These are phyloP conservation scores for Scaptomyza flava DNA, from an alignment of 2,888 invertebrate species.

Conservation along the genomic window DNA sequence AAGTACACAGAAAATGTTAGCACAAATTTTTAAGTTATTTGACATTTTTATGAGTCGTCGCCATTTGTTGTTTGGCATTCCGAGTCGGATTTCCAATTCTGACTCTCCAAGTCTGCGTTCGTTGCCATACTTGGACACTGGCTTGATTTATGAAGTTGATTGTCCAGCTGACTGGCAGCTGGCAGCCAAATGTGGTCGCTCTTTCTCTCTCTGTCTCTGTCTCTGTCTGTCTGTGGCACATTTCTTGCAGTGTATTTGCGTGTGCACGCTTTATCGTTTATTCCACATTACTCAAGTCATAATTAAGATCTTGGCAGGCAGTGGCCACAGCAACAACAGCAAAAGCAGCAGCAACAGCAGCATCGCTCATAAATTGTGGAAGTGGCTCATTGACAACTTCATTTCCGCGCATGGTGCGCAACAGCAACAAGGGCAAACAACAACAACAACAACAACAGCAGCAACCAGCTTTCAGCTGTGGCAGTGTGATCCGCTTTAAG, in stretches of 20 bases:
- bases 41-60: slow-evolving; percentile 71
- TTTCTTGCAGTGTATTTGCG: slow-evolving; percentile 73
- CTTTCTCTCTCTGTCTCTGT: neutral
- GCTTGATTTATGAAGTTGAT: slow-evolving; percentile 69
- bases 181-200: slow-evolving; percentile 12
- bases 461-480: slow-evolving; percentile 39
- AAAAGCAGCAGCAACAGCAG: slow-evolving; percentile 20
- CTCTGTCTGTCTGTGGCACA: neutral
- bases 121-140: slow-evolving; percentile 43
- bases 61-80: slow-evolving; percentile 25
- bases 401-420: slow-evolving; percentile 71
- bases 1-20: slow-evolving; percentile 73
- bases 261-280: slow-evolving; percentile 78
- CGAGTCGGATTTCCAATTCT: slow-evolving; percentile 24
- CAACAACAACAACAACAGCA: slow-evolving; percentile 32
- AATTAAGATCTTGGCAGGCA: slow-evolving; percentile 76
- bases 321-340: slow-evolving; percentile 27
- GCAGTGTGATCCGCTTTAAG: slow-evolving; percentile 67
- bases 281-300: slow-evolving; percentile 77
- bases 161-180: slow-evolving; percentile 52
- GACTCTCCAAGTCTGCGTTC: slow-evolving; percentile 19
- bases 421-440: slow-evolving; percentile 23
- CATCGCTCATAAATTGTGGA: slow-evolving; percentile 77
- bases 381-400: slow-evolving; percentile 80
- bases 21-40: slow-evolving; percentile 66